phyloP scores from a whole-genome alignment of 2,113 vertebrate species.

The Tetrao urogallus region DNA sequence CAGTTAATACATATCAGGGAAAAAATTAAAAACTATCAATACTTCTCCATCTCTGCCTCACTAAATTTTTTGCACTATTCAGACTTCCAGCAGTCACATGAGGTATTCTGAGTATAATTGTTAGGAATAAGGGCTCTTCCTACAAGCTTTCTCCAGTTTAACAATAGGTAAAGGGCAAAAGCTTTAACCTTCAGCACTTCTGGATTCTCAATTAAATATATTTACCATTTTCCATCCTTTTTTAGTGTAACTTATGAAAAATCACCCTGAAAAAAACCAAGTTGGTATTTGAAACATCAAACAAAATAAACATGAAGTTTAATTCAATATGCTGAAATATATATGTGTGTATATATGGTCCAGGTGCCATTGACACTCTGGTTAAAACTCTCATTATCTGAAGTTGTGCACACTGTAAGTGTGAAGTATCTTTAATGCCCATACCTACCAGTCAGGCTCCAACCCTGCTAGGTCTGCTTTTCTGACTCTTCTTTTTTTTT shows the following conservation, averaged over 20 bases:
- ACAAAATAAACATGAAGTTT: not conserved
- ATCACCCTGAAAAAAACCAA: not conserved
- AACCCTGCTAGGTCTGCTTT: not conserved
- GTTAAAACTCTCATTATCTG: not conserved
- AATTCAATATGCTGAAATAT: not conserved
- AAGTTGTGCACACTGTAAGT: not conserved
- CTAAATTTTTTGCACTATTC: not conserved
- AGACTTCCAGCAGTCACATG: not conserved
- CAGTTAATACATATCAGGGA: not conserved
- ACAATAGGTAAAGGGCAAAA: not conserved
- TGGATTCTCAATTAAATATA: not conserved
- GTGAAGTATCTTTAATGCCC: not conserved
- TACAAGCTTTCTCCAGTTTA: not conserved
- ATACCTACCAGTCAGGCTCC: not conserved
- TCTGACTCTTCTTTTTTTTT: not conserved
- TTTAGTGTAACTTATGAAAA: not conserved
- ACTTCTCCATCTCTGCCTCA: not conserved
- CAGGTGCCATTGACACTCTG: not conserved
- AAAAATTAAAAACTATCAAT: not conserved
- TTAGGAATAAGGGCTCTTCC: not conserved
- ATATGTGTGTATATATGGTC: fast-evolving
- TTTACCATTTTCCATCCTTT: not conserved
- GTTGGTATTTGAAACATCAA: not conserved
- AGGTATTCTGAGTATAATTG: not conserved
- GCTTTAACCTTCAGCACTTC: not conserved